Percentiles rank a stretch among this genome's conserved stretches.
These are phyloP conservation scores for Leptobrachium ailaonicum DNA, from an alignment of 2,113 vertebrate species.

Conservation along the genomic window DNA sequence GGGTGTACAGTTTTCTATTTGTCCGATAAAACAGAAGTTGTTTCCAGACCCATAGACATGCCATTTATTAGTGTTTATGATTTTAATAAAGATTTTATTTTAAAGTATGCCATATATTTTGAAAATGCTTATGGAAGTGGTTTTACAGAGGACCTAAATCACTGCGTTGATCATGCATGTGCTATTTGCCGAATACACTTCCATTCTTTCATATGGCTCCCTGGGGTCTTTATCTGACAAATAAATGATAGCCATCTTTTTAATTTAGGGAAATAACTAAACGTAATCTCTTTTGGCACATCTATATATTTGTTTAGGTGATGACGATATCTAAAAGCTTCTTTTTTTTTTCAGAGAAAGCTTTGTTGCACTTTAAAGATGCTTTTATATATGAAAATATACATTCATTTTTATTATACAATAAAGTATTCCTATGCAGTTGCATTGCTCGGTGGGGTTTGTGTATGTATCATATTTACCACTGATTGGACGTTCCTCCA, in stretches of 20 bases:
- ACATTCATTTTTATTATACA: neutral
- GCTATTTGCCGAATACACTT: slow-evolving; percentile 7
- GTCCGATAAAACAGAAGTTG: neutral
- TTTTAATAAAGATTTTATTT: slow-evolving; percentile 36
- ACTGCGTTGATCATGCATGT: neutral
- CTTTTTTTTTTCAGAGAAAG: neutral
- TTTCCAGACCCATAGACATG: slow-evolving; percentile 1
- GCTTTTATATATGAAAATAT: neutral
- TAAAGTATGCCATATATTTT: slow-evolving; percentile 34
- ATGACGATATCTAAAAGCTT: neutral
- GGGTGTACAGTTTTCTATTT: neutral
- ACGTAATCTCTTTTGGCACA: slow-evolving; percentile 12
- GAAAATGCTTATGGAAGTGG: slow-evolving; percentile 28
- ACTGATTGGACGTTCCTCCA: neutral
- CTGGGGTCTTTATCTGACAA: slow-evolving; percentile 29
- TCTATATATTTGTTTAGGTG: slow-evolving; percentile 14
- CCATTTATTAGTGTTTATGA: slow-evolving; percentile 32
- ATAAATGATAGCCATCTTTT: slow-evolving; percentile 33
- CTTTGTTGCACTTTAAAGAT: neutral
- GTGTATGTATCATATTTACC: neutral
- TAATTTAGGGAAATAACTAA: slow-evolving; percentile 31
- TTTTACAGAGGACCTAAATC: slow-evolving; percentile 19
- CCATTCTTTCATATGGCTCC: slow-evolving; percentile 12
- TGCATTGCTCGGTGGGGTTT: neutral
- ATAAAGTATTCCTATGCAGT: neutral